Evolutionary conservation across 1,140 invertebrate species (phyloP).

Genomic region (Steinernema feltiae): DNA sequence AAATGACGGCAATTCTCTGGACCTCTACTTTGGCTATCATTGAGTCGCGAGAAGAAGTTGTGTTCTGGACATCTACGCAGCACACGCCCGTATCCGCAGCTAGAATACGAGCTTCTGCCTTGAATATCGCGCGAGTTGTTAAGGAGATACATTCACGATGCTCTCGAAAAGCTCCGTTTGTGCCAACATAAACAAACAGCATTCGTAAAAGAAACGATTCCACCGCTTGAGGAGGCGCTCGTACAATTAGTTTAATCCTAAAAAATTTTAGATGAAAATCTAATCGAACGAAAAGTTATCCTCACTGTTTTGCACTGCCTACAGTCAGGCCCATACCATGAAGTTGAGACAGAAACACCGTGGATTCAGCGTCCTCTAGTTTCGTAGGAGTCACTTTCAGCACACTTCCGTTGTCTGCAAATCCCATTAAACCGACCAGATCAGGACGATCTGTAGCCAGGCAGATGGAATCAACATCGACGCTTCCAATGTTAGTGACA

Average conservation of each 20-base stretch:
- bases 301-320: background rate
- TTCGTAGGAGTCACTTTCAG: background rate
- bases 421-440: background rate
- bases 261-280: constrained; percentile 3
- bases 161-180: constrained; percentile 18
- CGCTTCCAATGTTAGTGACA: constrained; percentile 26
- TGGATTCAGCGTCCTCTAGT: background rate
- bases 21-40: constrained; percentile 22
- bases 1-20: constrained; percentile 1
- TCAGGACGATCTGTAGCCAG: constrained; percentile 25
- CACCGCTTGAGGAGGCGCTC: constrained; percentile 15
- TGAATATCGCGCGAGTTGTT: background rate
- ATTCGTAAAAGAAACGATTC: background rate
- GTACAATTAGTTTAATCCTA: constrained; percentile 13
- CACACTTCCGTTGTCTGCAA: background rate
- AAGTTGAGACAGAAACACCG: background rate
- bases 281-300: background rate
- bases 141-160: constrained; percentile 10
- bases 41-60: background rate
- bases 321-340: background rate
- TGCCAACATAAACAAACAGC: constrained; percentile 16
- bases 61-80: constrained; percentile 15
- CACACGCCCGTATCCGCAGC: constrained; percentile 15
- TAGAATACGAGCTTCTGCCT: background rate
- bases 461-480: constrained; percentile 15